Conservation (phyloP, 2,113 vertebrate genomes). For the Terrapene triunguis region DNA sequence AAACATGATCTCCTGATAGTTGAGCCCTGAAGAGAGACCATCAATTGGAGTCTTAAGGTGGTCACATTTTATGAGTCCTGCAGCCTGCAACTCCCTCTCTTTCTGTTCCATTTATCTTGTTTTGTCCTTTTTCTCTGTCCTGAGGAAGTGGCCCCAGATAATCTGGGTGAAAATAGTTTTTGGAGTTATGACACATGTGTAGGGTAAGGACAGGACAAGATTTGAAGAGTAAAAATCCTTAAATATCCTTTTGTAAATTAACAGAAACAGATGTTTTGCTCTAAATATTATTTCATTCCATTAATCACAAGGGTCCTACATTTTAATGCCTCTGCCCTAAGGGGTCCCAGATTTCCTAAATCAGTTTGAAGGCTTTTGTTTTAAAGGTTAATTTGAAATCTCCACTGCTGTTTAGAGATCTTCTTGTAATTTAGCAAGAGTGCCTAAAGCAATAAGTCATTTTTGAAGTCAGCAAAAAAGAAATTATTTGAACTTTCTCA, state of each 20-base stretch:
- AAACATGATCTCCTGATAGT: accelerated
- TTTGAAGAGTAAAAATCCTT: background rate
- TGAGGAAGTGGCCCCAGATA: background rate
- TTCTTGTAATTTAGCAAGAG: background rate
- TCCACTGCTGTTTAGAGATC: constrained; percentile 44
- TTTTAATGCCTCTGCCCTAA: background rate
- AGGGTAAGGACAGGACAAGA: background rate
- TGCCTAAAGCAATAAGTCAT: constrained; percentile 45
- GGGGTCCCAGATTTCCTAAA: background rate
- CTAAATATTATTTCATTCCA: background rate
- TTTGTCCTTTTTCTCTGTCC: background rate
- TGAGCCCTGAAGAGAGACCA: accelerated
- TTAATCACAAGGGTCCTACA: background rate
- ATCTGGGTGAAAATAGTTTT: background rate
- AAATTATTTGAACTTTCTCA: constrained; percentile 15
- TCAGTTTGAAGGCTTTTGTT: constrained; percentile 17
- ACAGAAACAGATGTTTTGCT: background rate
- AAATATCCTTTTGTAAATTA: background rate
- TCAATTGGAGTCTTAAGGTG: accelerated
- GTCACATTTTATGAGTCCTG: background rate
- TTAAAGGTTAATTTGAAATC: constrained; percentile 55
- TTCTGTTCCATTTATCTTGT: background rate
- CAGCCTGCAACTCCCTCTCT: background rate
- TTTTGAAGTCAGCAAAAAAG: constrained; percentile 31
- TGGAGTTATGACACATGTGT: background rate